These are phyloP conservation scores for Coreoperca whiteheadi DNA, from an alignment of 2,113 vertebrate species.

Conservation along the genomic window DNA sequence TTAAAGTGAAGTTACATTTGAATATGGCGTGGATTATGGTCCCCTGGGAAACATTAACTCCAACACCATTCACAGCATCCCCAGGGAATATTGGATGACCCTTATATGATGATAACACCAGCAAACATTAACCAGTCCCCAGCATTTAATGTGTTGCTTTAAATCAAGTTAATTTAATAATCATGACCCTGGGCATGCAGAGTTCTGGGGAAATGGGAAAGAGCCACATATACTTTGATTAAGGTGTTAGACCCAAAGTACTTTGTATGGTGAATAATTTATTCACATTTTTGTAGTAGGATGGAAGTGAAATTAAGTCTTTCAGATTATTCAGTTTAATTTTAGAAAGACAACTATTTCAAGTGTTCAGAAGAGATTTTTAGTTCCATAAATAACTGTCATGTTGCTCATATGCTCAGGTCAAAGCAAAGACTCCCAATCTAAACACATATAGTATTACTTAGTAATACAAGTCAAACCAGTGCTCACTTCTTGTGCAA, in stretches of 20 bases:
- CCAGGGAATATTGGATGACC: conserved; percentile 41
- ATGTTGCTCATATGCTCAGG: background rate
- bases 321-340: conserved; percentile 7
- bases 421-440: background rate
- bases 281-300: conserved; percentile 26
- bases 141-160: conserved; percentile 48
- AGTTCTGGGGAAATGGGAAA: conserved; percentile 15
- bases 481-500: background rate
- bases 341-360: conserved; percentile 5
- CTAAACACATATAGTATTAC: too few species aligned
- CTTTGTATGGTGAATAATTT: conserved; percentile 46
- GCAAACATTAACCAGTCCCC: conserved; percentile 42
- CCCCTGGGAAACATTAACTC: conserved; percentile 57
- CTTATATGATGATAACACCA: conserved; percentile 42
- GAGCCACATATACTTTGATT: conserved; percentile 27
- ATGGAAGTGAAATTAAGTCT: conserved; percentile 3
- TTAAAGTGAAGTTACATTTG: conserved; percentile 56
- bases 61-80: conserved; percentile 27
- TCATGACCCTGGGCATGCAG: conserved; percentile 37
- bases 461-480: background rate
- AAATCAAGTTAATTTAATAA: conserved; percentile 63
- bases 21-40: conserved; percentile 36
- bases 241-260: conserved; percentile 40
- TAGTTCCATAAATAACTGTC: background rate
- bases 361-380: conserved; percentile 8